Evolutionary conservation across 2,797 vertebrate species (phyloP).

Genomic region (Crocodylus rhombifer): DNA sequence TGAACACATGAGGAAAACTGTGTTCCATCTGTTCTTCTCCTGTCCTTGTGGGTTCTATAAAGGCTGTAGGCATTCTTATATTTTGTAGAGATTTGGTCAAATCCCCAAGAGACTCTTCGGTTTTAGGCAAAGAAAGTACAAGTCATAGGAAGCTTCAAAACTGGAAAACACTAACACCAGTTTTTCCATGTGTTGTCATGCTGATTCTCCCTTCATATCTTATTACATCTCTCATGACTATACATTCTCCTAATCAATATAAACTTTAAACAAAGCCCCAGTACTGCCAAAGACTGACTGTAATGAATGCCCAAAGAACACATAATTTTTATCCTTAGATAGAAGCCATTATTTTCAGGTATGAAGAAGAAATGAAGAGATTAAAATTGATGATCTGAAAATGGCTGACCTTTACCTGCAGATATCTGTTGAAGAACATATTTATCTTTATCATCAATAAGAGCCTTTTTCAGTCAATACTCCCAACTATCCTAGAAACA

Average conservation of each 20-base stretch:
- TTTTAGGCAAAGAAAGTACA: slow-evolving; percentile 15
- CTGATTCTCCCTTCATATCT: background rate
- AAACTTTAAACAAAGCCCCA: slow-evolving; percentile 14
- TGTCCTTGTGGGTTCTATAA: background rate
- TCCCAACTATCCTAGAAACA: background rate
- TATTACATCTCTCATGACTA: background rate
- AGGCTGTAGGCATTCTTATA: background rate
- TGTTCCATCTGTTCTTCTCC: background rate
- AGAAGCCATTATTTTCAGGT: slow-evolving; percentile 58
- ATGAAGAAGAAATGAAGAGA: slow-evolving; percentile 52
- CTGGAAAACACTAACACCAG: background rate
- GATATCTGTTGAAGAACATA: slow-evolving; percentile 15
- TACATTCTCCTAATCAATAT: background rate
- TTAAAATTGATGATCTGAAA: slow-evolving; percentile 50
- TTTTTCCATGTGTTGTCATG: slow-evolving; percentile 8
- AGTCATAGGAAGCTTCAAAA: background rate
- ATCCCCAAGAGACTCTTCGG: background rate
- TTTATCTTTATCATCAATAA: slow-evolving; percentile 15
- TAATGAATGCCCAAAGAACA: slow-evolving; percentile 46
- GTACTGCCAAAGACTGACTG: background rate
- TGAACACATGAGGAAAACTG: background rate
- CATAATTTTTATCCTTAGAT: slow-evolving; percentile 51
- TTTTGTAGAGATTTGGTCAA: slow-evolving; percentile 25
- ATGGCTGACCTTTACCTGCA: slow-evolving; percentile 49
- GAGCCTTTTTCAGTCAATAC: slow-evolving; percentile 18